phyloP scores from a whole-genome alignment of 2,797 vertebrate species.

The Aulostomus chinensis region DNA sequence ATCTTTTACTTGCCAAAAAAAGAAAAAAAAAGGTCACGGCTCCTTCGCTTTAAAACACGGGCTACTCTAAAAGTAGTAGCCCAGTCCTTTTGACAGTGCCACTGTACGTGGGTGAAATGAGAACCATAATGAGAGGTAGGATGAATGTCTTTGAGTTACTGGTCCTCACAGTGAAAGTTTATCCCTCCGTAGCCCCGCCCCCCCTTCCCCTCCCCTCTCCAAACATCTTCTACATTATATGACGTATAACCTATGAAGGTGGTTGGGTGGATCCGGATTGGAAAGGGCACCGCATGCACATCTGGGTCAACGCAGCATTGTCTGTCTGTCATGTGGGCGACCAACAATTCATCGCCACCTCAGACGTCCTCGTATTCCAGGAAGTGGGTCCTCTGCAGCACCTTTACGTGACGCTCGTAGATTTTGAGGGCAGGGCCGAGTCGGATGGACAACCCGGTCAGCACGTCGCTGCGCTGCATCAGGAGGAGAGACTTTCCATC shows the following conservation, averaged over 20 bases:
- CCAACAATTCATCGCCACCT: slow-evolving; percentile 28
- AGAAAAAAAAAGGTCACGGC: slow-evolving; percentile 25
- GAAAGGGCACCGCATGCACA: slow-evolving; percentile 58
- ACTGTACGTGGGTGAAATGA: slow-evolving; percentile 45
- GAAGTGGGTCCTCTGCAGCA: slow-evolving; percentile 91
- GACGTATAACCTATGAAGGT: slow-evolving; percentile 54
- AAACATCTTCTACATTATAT: slow-evolving; percentile 46
- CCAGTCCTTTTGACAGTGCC: slow-evolving; percentile 8
- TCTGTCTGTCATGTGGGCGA: slow-evolving; percentile 26
- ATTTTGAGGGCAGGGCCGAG: slow-evolving; percentile 93
- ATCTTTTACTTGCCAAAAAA: slow-evolving; percentile 23
- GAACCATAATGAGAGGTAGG: slow-evolving; percentile 75
- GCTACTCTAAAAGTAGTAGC: slow-evolving; percentile 9
- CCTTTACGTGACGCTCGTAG: slow-evolving; percentile 91
- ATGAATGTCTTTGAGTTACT: slow-evolving; percentile 68
- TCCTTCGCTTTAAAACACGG: slow-evolving; percentile 27
- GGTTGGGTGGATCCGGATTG: slow-evolving; percentile 42
- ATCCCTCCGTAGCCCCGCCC: slow-evolving; percentile 51
- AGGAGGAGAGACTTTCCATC: slow-evolving; percentile 91
- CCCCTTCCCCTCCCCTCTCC: slow-evolving; percentile 14
- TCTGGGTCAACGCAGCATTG: slow-evolving; percentile 36
- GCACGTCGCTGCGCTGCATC: slow-evolving; percentile 91
- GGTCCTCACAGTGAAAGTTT: slow-evolving; percentile 69
- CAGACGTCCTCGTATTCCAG: slow-evolving; percentile 85
- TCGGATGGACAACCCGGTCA: slow-evolving; percentile 91